A percentile compares a stretch with the other conserved stretches of the same genome.
Evolutionary conservation across 2,888 invertebrate species (phyloP).

Genomic region (Pemphredon lugubris): DNA sequence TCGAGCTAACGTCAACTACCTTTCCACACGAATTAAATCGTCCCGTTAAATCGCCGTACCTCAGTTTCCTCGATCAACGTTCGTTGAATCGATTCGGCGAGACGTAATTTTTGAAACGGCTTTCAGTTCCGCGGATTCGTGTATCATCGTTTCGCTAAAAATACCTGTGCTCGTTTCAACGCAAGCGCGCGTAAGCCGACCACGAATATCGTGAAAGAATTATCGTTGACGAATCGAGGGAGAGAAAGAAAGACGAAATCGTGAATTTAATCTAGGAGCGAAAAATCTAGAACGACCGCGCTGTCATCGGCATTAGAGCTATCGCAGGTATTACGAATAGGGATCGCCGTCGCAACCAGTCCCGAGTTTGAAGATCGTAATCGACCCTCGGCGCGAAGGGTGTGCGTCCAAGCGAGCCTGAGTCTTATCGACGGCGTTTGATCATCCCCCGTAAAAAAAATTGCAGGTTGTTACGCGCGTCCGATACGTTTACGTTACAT

Average conservation of each 20-base stretch:
- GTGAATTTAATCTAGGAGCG: constrained; percentile 2
- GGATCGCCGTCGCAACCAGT: constrained; percentile 14
- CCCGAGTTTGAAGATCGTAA: constrained; percentile 61
- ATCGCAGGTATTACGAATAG: constrained; percentile 25
- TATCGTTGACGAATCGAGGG: constrained; percentile 5
- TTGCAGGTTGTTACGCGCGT: constrained; percentile 69
- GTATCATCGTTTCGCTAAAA: too few species aligned
- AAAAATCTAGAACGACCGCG: constrained; percentile 10
- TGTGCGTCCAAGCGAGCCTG: constrained; percentile 43
- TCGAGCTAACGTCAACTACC: not conserved
- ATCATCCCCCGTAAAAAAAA: constrained; percentile 62
- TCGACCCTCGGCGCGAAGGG: constrained; percentile 57
- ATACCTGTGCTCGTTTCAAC: too few species aligned
- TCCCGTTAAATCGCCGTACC: not conserved
- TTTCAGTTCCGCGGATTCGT: too few species aligned
- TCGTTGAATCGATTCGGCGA: constrained; percentile 11
- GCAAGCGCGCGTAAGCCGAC: too few species aligned
- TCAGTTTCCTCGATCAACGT: constrained; percentile 1
- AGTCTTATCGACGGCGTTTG: constrained; percentile 57
- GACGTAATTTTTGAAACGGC: too few species aligned
- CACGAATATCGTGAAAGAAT: too few species aligned
- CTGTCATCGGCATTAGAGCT: constrained; percentile 4
- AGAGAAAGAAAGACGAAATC: not conserved
- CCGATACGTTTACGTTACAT: constrained; percentile 62
- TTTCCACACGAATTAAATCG: constrained; percentile 11